Evolutionary conservation across 2,113 vertebrate species (phyloP).

Genomic region (Heterochromis multidens): DNA sequence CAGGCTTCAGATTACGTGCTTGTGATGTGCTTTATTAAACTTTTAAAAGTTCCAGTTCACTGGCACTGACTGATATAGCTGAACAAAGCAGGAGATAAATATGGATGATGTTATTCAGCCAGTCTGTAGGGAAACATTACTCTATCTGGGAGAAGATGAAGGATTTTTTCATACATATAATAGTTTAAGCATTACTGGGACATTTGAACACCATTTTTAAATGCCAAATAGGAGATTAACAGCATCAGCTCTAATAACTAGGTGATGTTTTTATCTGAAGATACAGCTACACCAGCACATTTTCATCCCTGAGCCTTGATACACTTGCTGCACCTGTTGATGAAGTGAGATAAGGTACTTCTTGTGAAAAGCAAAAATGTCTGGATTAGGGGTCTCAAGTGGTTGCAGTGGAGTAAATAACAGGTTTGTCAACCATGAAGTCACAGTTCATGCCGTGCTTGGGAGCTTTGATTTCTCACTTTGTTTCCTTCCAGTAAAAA

Average conservation of each 20-base stretch:
- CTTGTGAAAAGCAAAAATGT: background rate
- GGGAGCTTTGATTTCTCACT: background rate
- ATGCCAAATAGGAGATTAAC: background rate
- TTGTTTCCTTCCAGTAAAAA: background rate
- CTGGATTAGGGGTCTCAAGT: background rate
- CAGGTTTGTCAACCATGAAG: background rate
- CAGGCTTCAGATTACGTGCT: background rate
- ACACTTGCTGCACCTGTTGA: background rate
- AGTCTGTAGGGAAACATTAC: background rate
- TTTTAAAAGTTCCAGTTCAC: conserved; percentile 11
- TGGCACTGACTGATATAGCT: background rate
- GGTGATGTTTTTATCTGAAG: background rate
- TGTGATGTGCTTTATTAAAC: background rate
- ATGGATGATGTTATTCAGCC: background rate
- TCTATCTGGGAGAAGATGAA: background rate
- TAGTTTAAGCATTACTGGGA: background rate
- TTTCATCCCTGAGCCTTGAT: background rate
- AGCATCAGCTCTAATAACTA: background rate
- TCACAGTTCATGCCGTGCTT: background rate
- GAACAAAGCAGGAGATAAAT: background rate
- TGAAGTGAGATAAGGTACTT: background rate
- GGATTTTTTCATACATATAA: background rate
- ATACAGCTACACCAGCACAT: background rate
- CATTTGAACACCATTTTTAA: background rate
- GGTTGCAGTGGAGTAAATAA: background rate